Evolutionary conservation across 92 coral and sea anemone genomes (phyloP).

Genomic region (Palythoa heliodiscus): DNA sequence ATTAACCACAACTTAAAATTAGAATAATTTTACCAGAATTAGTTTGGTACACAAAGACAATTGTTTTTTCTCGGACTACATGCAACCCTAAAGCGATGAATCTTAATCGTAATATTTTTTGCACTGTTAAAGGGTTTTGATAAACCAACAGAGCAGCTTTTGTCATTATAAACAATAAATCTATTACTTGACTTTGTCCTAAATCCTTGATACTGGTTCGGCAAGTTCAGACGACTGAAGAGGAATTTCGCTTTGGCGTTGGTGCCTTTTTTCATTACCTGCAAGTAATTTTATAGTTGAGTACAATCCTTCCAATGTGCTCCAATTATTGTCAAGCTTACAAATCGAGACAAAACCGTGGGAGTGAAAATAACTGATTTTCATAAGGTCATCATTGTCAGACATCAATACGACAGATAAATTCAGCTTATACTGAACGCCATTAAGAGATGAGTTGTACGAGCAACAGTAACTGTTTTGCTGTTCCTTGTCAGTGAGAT

Average conservation of each 20-base stretch:
- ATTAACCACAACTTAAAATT: too few species aligned
- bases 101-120: not conserved
- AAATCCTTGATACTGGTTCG: conserved; percentile 17
- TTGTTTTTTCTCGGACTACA: not conserved
- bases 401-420: too few species aligned
- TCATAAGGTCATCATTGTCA: too few species aligned
- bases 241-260: not conserved
- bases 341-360: too few species aligned
- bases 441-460: too few species aligned
- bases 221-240: conserved; percentile 3
- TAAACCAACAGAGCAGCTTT: not conserved
- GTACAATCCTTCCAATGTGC: not conserved
- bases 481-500: too few species aligned
- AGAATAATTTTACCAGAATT: not conserved
- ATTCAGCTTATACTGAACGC: too few species aligned
- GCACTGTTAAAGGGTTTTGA: not conserved
- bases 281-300: not conserved
- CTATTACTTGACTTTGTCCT: conserved; percentile 6
- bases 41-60: not conserved
- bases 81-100: conserved; percentile 9
- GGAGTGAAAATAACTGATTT: too few species aligned
- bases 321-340: too few species aligned
- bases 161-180: not conserved
- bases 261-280: not conserved
- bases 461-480: too few species aligned